Base-by-base conservation (phyloP, 2,888 invertebrate species). In the Spodoptera littoralis region DNA sequence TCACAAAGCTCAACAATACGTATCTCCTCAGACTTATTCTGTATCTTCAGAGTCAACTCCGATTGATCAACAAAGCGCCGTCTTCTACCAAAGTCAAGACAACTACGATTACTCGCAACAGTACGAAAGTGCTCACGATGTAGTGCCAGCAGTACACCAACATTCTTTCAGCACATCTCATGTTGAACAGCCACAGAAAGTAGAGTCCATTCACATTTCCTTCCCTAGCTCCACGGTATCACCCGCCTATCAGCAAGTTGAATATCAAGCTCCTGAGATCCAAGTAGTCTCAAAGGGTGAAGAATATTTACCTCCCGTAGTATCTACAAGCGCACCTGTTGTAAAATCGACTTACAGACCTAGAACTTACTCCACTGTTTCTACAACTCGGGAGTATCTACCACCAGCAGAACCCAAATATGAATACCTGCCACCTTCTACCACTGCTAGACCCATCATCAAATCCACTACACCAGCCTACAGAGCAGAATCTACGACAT, bases 221-320 rank as follows among this genome's bases (percentile, higher is more conserved):
- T 84, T 83, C 71, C 90, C 92, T 27, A 87, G 85, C 50, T 82
- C 84, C 4, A 88, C 84, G 56, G 76, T 81, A 2, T 83, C 83
- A 12, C 86, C 85, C 6, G 87, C 85, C 65, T 92, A 89, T 64
- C 88, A 89, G 51, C 90, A 90, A 79, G 84, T 84, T 13, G 79
- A 80, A 52, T 91, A 91, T 59, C 87, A 92, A 71, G 80, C 88
- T 1, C 92, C 94, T 42, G 92, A 94, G 80, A 90, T 94, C 60
- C 93, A 93, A 79, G 84, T 87, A 11, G 89, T 79, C 11, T 92
- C 93, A 70, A 91, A 90, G 72, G 85, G 88, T 18, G 92, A 93
- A 79, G 92, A 93, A 77, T 94, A 94, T 70, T 81, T 94, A 45
- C 93, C 90, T 24, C 92, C 94, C 44, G 88, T 89, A 0, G 88